These are phyloP conservation scores for Scelioninae gen. 1 DNA, from an alignment of 2,888 invertebrate genomes.

Conservation along the genomic window DNA sequence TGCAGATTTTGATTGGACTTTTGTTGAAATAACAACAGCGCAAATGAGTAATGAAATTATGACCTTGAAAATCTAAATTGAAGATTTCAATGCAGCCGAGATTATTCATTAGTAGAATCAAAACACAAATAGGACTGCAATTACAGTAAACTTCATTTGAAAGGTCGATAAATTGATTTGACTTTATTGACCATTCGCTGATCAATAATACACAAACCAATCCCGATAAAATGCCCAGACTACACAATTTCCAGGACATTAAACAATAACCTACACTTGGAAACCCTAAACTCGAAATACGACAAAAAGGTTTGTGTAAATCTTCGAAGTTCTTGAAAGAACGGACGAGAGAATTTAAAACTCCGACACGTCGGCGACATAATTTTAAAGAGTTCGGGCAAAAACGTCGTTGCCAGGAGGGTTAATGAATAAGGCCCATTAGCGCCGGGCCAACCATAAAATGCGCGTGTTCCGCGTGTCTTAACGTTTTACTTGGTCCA, in stretches of 20 bases:
- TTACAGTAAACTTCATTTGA: neutral
- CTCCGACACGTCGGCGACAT: slow-evolving; percentile 39
- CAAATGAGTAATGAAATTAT: no score
- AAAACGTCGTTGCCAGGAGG: slow-evolving; percentile 1
- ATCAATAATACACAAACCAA: slow-evolving; percentile 25
- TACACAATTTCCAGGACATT: slow-evolving; percentile 21
- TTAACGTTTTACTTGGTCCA: slow-evolving; percentile 34
- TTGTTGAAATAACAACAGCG: no score
- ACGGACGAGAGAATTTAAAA: slow-evolving; percentile 35
- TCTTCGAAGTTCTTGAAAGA: slow-evolving; percentile 20
- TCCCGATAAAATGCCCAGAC: slow-evolving; percentile 24
- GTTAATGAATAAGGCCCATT: slow-evolving; percentile 53
- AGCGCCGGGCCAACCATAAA: slow-evolving; percentile 24
- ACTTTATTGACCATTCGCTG: neutral
- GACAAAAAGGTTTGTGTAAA: slow-evolving; percentile 12
- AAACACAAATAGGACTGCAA: slow-evolving; percentile 3
- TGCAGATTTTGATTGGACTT: no score
- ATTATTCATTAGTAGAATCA: neutral
- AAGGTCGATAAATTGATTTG: slow-evolving; percentile 11
- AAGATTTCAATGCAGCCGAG: neutral
- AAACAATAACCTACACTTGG: slow-evolving; percentile 28
- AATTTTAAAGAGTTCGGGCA: neutral
- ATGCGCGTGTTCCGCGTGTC: slow-evolving; percentile 19
- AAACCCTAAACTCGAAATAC: slow-evolving; percentile 21
- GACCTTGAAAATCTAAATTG: no score